Conservation (phyloP, 2,888 invertebrate genomes). For the Ectobius pallidus region DNA sequence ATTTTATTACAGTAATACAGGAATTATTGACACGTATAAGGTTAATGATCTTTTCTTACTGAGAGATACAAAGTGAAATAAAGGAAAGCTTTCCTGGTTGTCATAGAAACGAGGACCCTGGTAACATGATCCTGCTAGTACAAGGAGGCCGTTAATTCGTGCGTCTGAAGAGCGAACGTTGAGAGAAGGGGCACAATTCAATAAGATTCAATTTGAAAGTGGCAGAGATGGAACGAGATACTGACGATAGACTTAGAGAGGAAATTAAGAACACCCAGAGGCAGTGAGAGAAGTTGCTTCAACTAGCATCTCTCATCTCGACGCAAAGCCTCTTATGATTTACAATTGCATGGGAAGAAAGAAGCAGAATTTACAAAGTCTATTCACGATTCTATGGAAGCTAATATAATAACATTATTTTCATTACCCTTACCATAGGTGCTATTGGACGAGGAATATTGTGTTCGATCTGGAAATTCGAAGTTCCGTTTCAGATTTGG, state of each 20-base stretch:
- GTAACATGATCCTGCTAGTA: conserved; percentile 15
- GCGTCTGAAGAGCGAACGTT: neutral
- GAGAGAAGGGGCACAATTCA: conserved; percentile 26
- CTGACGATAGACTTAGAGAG: conserved; percentile 6
- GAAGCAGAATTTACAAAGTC: no score
- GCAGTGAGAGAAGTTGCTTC: neutral
- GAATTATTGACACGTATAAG: no score
- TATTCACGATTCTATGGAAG: no score
- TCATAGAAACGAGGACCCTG: neutral
- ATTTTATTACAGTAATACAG: no score
- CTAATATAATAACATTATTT: no score
- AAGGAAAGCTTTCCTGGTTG: neutral
- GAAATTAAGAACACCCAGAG: conserved; percentile 13
- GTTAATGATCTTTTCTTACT: no score
- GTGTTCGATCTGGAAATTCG: no score
- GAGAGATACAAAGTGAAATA: no score
- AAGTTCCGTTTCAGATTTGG: no score
- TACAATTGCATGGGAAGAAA: neutral
- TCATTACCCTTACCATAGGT: no score
- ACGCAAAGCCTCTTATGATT: neutral
- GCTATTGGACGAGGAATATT: no score
- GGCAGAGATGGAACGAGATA: conserved; percentile 14
- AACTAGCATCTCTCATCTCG: neutral
- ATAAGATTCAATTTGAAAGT: conserved; percentile 36
- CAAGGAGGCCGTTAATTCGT: conserved; percentile 17